Evolutionary conservation across 2,888 invertebrate species (phyloP).

Genomic region (Catotricha subobsoleta): DNA sequence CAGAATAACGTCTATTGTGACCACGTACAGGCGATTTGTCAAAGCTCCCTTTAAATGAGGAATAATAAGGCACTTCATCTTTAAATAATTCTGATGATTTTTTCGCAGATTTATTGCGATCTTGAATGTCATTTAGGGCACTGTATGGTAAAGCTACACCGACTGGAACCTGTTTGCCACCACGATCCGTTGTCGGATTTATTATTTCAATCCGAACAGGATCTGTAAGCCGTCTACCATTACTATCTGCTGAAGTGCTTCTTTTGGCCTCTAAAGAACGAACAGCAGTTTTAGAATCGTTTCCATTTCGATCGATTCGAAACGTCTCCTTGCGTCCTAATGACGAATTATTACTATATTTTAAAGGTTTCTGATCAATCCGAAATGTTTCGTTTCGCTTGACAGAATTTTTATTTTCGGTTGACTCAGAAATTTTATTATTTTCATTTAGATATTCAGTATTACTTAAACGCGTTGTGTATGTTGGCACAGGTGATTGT

Average conservation of each 20-base stretch:
- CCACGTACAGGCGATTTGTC: no score
- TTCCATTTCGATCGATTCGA: slow-evolving; percentile 13
- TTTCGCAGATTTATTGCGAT: no score
- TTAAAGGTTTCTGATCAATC: neutral
- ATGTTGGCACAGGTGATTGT: no score
- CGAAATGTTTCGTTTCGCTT: slow-evolving; percentile 5
- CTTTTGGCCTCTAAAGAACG: neutral
- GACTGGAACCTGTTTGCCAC: slow-evolving; percentile 23
- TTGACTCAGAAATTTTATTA: neutral
- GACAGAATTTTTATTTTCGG: neutral
- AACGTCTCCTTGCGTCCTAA: slow-evolving; percentile 13
- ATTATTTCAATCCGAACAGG: neutral
- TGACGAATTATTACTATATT: neutral
- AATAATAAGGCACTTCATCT: no score
- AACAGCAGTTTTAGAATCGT: neutral
- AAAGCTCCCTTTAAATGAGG: no score
- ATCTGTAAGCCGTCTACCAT: neutral
- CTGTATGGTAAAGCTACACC: slow-evolving; percentile 24
- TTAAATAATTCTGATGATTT: no score
- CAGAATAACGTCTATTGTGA: no score
- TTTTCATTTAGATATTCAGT: slow-evolving; percentile 6
- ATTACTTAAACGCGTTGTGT: neutral
- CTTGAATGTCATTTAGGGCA: slow-evolving; percentile 4
- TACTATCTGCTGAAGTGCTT: neutral
- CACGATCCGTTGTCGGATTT: neutral